A percentile compares a stretch with the other conserved stretches of the same genome.
Conservation (phyloP, 2,888 invertebrate species). For the Acrobasis consociella region DNA sequence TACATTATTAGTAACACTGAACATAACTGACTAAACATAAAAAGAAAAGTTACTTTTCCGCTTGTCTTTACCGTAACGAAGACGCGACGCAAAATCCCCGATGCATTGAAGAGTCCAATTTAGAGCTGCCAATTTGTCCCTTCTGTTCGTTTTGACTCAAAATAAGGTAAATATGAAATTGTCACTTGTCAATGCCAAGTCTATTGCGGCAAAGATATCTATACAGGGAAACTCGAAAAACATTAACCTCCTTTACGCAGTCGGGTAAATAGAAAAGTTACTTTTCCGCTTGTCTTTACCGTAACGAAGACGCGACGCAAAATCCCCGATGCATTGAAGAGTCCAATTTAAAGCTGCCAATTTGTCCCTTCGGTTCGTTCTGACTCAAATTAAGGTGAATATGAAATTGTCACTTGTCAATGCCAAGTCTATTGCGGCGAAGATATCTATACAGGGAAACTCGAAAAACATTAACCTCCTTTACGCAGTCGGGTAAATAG, state of each 20-base stretch:
- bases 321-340: slow-evolving; percentile 7
- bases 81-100: neutral
- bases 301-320: neutral
- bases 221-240: no score
- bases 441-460: no score
- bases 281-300: neutral
- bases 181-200: neutral
- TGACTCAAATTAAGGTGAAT: neutral
- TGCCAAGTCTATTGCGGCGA: no score
- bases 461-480: no score
- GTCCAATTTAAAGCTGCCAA: slow-evolving; percentile 15
- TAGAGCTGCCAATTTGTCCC: slow-evolving; percentile 14
- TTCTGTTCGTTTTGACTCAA: neutral
- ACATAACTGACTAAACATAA: no score
- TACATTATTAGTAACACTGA: no score
- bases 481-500: no score
- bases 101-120: slow-evolving; percentile 15
- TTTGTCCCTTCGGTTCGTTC: slow-evolving; percentile 5
- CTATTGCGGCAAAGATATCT: no score
- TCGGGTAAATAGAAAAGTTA: no score
- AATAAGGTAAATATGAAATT: neutral
- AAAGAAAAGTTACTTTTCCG: neutral
- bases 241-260: no score
- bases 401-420: neutral
- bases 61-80: neutral